Evolutionary conservation across 2,888 invertebrate species (phyloP), one percentile per base, ranked within the genome.

Genomic region (Euzetes globulus): DNA sequence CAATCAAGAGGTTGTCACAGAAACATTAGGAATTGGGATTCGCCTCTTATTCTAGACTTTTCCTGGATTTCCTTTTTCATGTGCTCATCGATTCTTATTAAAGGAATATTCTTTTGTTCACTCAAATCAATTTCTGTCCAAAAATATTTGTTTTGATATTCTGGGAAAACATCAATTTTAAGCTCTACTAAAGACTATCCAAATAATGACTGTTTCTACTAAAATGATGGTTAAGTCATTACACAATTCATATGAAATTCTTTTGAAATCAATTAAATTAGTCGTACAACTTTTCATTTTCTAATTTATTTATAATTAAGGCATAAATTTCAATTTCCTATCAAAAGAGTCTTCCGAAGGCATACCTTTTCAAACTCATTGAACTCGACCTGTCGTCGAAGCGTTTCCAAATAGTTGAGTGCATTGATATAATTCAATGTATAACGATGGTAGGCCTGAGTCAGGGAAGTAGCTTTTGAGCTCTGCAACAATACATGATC

Each of bases 341-440:
- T n/a, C n/a, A n/a, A n/a, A n/a, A 15, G 13, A n/a, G n/a, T 7
- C n/a, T 7, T 50, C 3, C 15, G 15, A 50, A 50, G n/a, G 4
- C 75, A 78, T 81, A 87, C 87, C 83, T 87, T 85, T 82, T 87
- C 87, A 81, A 87, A 88, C 79, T 87, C 87, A 72, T 83, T 82
- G 80, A 87, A 88, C 77, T 87, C 87, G 72, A 86, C 84, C 78
- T 86, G 85, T 77, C 86, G 83, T 71, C 87, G 80, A 19, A 88
- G 81, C 4, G 85, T 85, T 78, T 87, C 87, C 78, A 88, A 81
- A 80, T 88, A 87, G 78, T 86, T 86, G 76, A 88, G 83, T 15
- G 87, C 84, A 81, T 87, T 84, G 80, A 87, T 86, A 81, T 88
- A 88, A 81, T 88, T 88, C 76, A 88, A 84, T 77, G 87, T 87